A percentile compares a stretch with the other conserved stretches of the same genome.
These are phyloP conservation scores for Himalopsyche phryganea DNA, from an alignment of 1,140 invertebrate species.

Conservation along the genomic window DNA sequence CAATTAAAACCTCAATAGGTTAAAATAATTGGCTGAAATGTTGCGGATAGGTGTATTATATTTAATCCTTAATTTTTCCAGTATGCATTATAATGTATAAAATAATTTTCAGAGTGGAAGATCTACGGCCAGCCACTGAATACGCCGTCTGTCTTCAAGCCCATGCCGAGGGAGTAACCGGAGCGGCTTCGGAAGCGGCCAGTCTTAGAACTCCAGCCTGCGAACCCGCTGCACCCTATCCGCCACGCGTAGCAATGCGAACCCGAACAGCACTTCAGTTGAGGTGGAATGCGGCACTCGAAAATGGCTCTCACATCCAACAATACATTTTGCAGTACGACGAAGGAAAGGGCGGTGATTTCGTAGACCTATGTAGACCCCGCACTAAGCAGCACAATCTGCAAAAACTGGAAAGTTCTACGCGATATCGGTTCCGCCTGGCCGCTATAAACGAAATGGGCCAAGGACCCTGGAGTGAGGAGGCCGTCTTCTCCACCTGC, in stretches of 20 bases:
- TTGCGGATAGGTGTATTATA: no score
- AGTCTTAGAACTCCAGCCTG: conserved; percentile 63
- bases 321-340: conserved; percentile 79
- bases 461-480: conserved; percentile 70
- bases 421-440: conserved; percentile 74
- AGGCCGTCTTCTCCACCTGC: conserved; percentile 61
- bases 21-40: no score
- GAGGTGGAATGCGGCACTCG: conserved; percentile 64
- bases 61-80: no score
- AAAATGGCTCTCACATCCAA: conserved; percentile 75
- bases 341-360: conserved; percentile 63
- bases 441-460: conserved; percentile 79
- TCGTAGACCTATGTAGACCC: conserved; percentile 67
- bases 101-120: conserved; percentile 62
- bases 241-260: conserved; percentile 58
- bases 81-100: no score
- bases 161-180: conserved; percentile 50
- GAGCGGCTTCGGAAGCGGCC: conserved; percentile 52
- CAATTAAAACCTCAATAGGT: no score
- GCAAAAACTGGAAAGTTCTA: conserved; percentile 68
- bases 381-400: conserved; percentile 69
- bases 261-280: conserved; percentile 60
- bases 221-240: conserved; percentile 59
- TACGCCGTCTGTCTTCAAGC: conserved; percentile 72
- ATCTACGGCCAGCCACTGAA: conserved; percentile 76